phyloP scores from a whole-genome alignment of 2,888 invertebrate genomes.

The Chaitophorus viminalis region DNA sequence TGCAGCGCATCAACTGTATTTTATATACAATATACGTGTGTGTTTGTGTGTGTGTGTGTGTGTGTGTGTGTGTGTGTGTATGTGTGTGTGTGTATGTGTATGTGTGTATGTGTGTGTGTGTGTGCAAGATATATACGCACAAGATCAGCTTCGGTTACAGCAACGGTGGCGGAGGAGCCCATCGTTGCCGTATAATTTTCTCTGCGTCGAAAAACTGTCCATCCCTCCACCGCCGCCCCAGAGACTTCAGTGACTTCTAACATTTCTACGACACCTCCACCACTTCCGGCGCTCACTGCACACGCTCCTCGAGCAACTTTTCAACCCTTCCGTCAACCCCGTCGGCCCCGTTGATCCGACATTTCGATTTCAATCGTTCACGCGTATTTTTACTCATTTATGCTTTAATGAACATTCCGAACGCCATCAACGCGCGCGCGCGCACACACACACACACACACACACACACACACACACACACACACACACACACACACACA shows the following conservation, averaged over 20 bases:
- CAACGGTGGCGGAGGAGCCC: not conserved
- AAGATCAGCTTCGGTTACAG: constrained; percentile 22
- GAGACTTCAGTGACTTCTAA: not conserved
- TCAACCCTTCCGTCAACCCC: not conserved
- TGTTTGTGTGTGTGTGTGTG: not conserved
- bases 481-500: no score
- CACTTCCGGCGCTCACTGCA: not conserved
- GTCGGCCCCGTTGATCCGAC: not conserved
- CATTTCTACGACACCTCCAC: constrained; percentile 17
- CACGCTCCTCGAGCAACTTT: not conserved
- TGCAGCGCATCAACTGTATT: not conserved
- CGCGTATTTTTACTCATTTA: not conserved
- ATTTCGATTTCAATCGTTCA: constrained; percentile 50
- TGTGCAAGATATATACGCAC: not conserved
- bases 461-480: no score
- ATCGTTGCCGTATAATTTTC: constrained; percentile 18
- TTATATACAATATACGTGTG: not conserved
- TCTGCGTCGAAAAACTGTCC: constrained; percentile 11
- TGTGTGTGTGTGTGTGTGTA: not conserved
- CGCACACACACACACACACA: not conserved
- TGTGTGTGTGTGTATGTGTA: not conserved
- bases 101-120: not conserved
- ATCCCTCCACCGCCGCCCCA: not conserved
- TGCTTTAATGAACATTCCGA: constrained; percentile 53
- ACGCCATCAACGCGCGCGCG: not conserved